Percentiles rank a stretch among this genome's conserved stretches.
phyloP scores from a whole-genome alignment of 1,140 invertebrate species.

The Tetramorium parvispinum region DNA sequence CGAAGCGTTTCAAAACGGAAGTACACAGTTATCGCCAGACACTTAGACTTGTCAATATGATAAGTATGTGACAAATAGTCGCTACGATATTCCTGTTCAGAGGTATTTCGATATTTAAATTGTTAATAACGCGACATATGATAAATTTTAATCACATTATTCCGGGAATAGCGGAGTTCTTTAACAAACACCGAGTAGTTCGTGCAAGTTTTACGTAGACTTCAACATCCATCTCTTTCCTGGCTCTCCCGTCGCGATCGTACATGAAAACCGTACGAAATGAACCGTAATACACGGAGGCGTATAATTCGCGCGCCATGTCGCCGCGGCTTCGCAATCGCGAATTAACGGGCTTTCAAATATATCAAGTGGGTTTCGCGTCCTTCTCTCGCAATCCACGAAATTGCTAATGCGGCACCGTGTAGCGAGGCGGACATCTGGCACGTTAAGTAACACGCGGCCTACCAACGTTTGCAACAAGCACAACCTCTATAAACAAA shows the following conservation, averaged over 20 bases:
- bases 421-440: conserved; percentile 3
- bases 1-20: not conserved
- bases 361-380: conserved; percentile 15
- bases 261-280: conserved; percentile 5
- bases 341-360: conserved; percentile 2
- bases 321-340: not conserved
- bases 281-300: conserved; percentile 26
- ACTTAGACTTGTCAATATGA: not conserved
- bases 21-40: not conserved
- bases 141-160: not conserved
- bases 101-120: not conserved
- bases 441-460: conserved; percentile 34
- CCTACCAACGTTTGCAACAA: not conserved
- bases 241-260: not conserved
- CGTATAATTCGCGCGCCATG: conserved; percentile 24
- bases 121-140: not conserved
- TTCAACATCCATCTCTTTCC: not conserved
- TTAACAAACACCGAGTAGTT: not conserved
- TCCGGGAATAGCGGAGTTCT: not conserved
- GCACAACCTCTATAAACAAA: conserved; percentile 21
- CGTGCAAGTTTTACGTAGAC: not conserved
- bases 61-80: not conserved
- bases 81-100: not conserved
- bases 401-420: conserved; percentile 30
- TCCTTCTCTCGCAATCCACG: not conserved